Percentiles rank a stretch among this genome's conserved stretches.
Evolutionary conservation across 2,888 invertebrate species (phyloP).

Genomic region (Phyllotreta cruciferae): DNA sequence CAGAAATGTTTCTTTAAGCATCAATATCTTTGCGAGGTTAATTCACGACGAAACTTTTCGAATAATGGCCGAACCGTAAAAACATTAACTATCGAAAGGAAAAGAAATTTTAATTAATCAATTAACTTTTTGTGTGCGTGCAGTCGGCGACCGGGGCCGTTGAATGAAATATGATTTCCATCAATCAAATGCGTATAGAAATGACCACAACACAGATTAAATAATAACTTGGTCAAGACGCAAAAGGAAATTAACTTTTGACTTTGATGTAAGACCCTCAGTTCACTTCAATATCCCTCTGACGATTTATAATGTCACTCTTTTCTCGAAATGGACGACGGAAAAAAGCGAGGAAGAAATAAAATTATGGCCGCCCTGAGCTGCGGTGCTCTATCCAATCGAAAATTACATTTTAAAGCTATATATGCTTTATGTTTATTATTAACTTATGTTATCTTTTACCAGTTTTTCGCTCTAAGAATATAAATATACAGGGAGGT

Average conservation of each 20-base stretch:
- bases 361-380: slow-evolving; percentile 18
- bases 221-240: slow-evolving; percentile 57
- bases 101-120: slow-evolving; percentile 30
- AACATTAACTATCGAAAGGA: slow-evolving; percentile 14
- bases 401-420: slow-evolving; percentile 4
- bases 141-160: slow-evolving; percentile 7
- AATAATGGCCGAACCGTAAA: slow-evolving; percentile 21
- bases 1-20: too few relatives aligned
- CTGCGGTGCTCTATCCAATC: slow-evolving; percentile 16
- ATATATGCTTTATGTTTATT: too few relatives aligned
- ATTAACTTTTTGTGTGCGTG: slow-evolving; percentile 25
- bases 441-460: too few relatives aligned
- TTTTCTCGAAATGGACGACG: slow-evolving; percentile 32
- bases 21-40: neutral
- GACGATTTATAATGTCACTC: slow-evolving; percentile 42
- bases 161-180: slow-evolving; percentile 41
- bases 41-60: slow-evolving; percentile 25
- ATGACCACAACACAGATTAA: slow-evolving; percentile 54
- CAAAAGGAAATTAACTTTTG: slow-evolving; percentile 58
- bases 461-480: too few relatives aligned
- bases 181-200: slow-evolving; percentile 53
- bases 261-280: slow-evolving; percentile 57
- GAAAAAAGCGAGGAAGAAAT: slow-evolving; percentile 23
- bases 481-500: too few relatives aligned
- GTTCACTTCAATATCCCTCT: slow-evolving; percentile 41